Conservation (phyloP, 2,797 vertebrate genomes). For the Characodon lateralis region DNA sequence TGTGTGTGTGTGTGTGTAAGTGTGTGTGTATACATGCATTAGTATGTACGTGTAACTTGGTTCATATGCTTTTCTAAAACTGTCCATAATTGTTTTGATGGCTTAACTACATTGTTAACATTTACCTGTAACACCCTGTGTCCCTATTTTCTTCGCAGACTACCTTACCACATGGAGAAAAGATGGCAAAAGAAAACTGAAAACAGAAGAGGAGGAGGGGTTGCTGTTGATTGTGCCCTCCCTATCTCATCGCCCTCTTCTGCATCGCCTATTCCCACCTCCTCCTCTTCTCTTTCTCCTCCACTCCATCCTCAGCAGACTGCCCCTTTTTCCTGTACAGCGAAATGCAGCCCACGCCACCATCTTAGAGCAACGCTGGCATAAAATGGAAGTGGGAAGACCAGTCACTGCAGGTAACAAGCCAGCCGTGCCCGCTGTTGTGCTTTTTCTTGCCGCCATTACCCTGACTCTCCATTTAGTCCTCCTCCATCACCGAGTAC, state of each 20-base stretch:
- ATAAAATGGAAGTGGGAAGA: conserved; percentile 83
- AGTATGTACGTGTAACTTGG: conserved; percentile 32
- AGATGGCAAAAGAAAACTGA: conserved; percentile 74
- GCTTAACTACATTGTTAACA: conserved; percentile 48
- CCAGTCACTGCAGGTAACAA: conserved; percentile 78
- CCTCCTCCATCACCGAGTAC: conserved; percentile 19
- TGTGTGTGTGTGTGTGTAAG: conserved; percentile 56
- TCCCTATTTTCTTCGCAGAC: conserved; percentile 66
- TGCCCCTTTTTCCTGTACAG: conserved; percentile 79
- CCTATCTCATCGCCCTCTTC: conserved; percentile 73
- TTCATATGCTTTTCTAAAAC: conserved; percentile 41
- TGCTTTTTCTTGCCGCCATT: conserved; percentile 36
- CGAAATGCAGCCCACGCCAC: conserved; percentile 78
- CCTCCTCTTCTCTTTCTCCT: conserved; percentile 66
- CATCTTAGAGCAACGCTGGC: conserved; percentile 84
- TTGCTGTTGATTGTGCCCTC: conserved; percentile 77
- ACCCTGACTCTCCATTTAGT: conserved; percentile 27
- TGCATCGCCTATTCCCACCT: conserved; percentile 74
- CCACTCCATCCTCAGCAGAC: conserved; percentile 73
- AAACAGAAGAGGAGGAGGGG: conserved; percentile 76
- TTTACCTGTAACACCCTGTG: conserved; percentile 43
- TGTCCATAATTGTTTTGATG: conserved; percentile 53
- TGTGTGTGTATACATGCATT: conserved; percentile 45
- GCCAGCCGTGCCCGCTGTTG: conserved; percentile 46
- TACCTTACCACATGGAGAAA: conserved; percentile 48